Conservation (phyloP, 2,888 invertebrate species). For the Automeris io region DNA sequence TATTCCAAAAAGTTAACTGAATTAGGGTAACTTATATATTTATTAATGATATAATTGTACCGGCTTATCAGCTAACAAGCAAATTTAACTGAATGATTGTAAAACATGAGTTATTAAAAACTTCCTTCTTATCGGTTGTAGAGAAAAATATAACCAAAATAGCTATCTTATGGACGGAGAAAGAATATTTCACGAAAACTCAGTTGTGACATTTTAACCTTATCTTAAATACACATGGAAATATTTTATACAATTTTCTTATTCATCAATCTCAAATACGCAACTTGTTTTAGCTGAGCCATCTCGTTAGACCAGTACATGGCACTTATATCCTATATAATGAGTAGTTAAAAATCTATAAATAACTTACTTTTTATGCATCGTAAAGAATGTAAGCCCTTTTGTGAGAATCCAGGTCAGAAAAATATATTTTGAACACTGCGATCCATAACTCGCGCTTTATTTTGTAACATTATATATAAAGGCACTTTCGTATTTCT, state of each 20-base stretch:
- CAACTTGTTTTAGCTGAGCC: not conserved
- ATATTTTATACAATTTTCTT: not conserved
- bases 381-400: constrained; percentile 6
- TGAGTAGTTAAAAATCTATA: not conserved
- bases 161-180: too few relatives aligned
- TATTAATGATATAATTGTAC: too few relatives aligned
- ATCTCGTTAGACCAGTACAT: not conserved
- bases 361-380: constrained; percentile 24
- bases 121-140: too few relatives aligned
- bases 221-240: not conserved
- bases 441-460: not conserved
- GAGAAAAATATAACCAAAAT: too few relatives aligned
- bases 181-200: not conserved
- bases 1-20: too few relatives aligned
- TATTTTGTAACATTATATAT: not conserved
- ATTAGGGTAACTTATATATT: too few relatives aligned
- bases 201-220: not conserved
- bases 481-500: not conserved
- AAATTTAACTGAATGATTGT: too few relatives aligned
- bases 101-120: too few relatives aligned
- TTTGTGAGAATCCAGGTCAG: not conserved
- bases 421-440: not conserved
- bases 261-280: not conserved
- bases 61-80: too few relatives aligned
- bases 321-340: constrained; percentile 1